Base-by-base conservation (phyloP, 2,888 invertebrate species). In the Dicranocentrus wangi region DNA sequence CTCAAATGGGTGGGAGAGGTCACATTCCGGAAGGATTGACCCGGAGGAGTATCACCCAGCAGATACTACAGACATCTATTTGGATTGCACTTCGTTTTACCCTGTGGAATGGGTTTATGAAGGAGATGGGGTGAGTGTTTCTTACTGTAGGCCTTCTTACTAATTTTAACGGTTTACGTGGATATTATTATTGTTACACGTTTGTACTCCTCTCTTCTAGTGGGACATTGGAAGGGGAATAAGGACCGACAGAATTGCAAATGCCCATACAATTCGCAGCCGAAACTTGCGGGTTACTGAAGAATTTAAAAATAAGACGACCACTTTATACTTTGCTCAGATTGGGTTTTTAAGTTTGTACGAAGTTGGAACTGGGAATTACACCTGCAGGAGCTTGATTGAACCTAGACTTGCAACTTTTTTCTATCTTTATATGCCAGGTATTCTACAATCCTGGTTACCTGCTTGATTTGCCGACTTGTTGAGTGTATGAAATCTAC, bases 71-170 rank as follows among this genome's bases (percentile, higher is more conserved):
- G 66, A 70, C 28, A 70, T 82, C 47, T 82, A 82, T 43, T 68
- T 79, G 27, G 82, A 82, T 19, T 82, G 82, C 28, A 79, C 79
- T 27, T 63, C 79, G 1, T 75, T 76, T 25, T 82, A 82, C 32
- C 82, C 82, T 2, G 82, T 82, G 17, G 82, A 82, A 61, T 82
- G 82, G 82, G 51, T 76, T n/a, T 82, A 82, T 27, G 58, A 68
- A 23, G 82, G 82, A 17, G 77, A 78, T 69, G 82, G 82, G 21
- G 81, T 82, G 39, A 73, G 68, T 63, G 1, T 28, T 17, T 19
- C 10, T 53, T n/a, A 32, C 10, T 42, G 10, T 65, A 47, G n/a
- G n/a, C 28, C 13, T 42, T 42, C 8, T 10, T 42, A 17, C 21
- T 60, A 8, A 19, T 21, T 53, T 53, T 53, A 60, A 23, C 21